These are phyloP conservation scores for Galerucella pusilla DNA, from an alignment of 2,888 invertebrate species.

Conservation along the genomic window DNA sequence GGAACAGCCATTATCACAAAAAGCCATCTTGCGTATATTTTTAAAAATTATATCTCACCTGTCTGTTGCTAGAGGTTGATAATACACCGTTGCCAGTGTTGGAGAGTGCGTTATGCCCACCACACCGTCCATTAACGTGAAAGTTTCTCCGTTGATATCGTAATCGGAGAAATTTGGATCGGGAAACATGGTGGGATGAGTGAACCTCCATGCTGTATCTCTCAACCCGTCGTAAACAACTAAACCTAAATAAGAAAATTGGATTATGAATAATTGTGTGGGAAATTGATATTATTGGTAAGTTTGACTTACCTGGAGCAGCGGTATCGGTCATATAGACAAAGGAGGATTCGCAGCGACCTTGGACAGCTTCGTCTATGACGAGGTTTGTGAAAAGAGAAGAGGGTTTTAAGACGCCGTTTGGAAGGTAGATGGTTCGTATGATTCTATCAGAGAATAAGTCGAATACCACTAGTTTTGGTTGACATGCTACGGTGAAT, in stretches of 20 bases:
- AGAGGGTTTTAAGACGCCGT: slow-evolving; percentile 78
- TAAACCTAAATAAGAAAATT: slow-evolving; percentile 60
- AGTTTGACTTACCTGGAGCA: slow-evolving; percentile 73
- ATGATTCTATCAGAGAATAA: slow-evolving; percentile 77
- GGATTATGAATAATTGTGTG: not conserved
- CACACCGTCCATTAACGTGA: slow-evolving; percentile 80
- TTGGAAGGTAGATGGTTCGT: slow-evolving; percentile 79
- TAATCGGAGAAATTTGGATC: slow-evolving; percentile 83
- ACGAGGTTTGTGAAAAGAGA: slow-evolving; percentile 83
- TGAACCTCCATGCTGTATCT: slow-evolving; percentile 83
- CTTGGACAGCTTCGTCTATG: slow-evolving; percentile 77
- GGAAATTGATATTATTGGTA: not conserved
- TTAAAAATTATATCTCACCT: slow-evolving; percentile 62
- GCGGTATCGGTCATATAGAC: slow-evolving; percentile 86
- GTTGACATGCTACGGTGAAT: slow-evolving; percentile 76
- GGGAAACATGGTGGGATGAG: slow-evolving; percentile 87
- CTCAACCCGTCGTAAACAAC: slow-evolving; percentile 76
- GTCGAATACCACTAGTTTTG: slow-evolving; percentile 85
- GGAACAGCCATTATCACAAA: no score
- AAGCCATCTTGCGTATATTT: slow-evolving; percentile 5
- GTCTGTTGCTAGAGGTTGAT: slow-evolving; percentile 79
- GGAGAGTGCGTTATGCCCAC: slow-evolving; percentile 78
- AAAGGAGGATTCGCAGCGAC: slow-evolving; percentile 80
- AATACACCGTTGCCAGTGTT: slow-evolving; percentile 73
- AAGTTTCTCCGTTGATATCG: slow-evolving; percentile 74